Conservation (phyloP, 2,888 invertebrate genomes). For the Furcula furcula region DNA sequence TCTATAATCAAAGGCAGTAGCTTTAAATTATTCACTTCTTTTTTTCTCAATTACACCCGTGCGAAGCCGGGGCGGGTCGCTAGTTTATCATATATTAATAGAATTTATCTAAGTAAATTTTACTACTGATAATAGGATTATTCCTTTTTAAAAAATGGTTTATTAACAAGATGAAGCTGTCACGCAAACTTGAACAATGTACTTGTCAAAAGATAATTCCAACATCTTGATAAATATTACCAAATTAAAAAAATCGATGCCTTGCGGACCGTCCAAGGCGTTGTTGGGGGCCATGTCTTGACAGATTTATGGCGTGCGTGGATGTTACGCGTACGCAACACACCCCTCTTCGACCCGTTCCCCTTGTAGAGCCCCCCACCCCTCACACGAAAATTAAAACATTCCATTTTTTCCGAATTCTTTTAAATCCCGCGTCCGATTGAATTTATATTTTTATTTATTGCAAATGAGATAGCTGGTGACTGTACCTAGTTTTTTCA, state of each 20-base stretch:
- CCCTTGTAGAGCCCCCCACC: slow-evolving; percentile 37
- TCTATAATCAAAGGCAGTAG: no score
- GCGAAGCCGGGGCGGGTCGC: no score
- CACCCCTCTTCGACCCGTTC: slow-evolving; percentile 21
- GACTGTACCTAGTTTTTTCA: slow-evolving; percentile 15
- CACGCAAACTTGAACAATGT: background rate
- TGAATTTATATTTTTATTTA: slow-evolving; percentile 32
- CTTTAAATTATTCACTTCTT: no score
- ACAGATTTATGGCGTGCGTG: slow-evolving; percentile 74
- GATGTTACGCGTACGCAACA: slow-evolving; percentile 57
- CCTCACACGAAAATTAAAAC: slow-evolving; percentile 61
- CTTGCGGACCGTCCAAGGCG: slow-evolving; percentile 58
- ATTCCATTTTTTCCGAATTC: slow-evolving; percentile 53
- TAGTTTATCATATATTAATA: no score
- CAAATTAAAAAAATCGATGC: slow-evolving; percentile 33
- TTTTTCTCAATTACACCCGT: no score
- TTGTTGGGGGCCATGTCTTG: slow-evolving; percentile 61
- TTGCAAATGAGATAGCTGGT: slow-evolving; percentile 30
- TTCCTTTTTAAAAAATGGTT: no score
- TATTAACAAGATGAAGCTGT: no score
- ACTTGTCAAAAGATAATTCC: background rate
- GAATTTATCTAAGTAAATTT: no score
- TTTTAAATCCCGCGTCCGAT: slow-evolving; percentile 44
- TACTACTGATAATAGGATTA: no score
- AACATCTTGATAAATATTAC: slow-evolving; percentile 27